Percentiles rank a stretch among this genome's conserved stretches.
phyloP scores from a whole-genome alignment of 2,113 vertebrate species.

The Tragelaphus buxtoni region DNA sequence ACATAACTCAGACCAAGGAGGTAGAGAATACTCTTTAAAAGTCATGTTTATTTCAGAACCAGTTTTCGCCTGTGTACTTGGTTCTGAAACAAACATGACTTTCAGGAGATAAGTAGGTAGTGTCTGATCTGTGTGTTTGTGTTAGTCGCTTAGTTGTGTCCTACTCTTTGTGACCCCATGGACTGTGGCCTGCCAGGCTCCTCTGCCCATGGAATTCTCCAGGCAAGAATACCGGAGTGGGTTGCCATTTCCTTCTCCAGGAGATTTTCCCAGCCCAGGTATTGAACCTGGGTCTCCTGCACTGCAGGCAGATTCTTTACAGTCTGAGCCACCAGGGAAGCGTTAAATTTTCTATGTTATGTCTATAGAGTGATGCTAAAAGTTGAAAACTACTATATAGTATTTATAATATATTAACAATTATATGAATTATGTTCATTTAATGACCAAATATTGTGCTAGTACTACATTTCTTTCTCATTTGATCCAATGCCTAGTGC shows the following conservation, averaged over 20 bases:
- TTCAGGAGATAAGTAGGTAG: background rate
- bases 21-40: background rate
- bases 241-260: background rate
- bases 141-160: background rate
- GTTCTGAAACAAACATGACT: background rate
- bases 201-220: background rate
- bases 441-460: background rate
- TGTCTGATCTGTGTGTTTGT: background rate
- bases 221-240: background rate
- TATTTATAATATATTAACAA: background rate
- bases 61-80: background rate
- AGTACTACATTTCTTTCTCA: constrained; percentile 3
- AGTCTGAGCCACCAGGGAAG: background rate
- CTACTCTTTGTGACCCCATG: background rate
- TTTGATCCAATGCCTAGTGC: background rate
- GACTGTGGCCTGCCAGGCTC: background rate
- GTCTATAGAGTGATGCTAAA: background rate
- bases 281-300: background rate
- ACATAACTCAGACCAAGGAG: background rate
- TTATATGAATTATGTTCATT: background rate
- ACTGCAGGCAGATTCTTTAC: background rate
- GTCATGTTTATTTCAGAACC: background rate
- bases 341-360: background rate
- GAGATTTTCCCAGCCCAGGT: background rate
- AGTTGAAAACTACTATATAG: background rate